Conservation (phyloP, 37 sponge, comb jelly and placozoan genomes). For the Tethya wilhelma region DNA sequence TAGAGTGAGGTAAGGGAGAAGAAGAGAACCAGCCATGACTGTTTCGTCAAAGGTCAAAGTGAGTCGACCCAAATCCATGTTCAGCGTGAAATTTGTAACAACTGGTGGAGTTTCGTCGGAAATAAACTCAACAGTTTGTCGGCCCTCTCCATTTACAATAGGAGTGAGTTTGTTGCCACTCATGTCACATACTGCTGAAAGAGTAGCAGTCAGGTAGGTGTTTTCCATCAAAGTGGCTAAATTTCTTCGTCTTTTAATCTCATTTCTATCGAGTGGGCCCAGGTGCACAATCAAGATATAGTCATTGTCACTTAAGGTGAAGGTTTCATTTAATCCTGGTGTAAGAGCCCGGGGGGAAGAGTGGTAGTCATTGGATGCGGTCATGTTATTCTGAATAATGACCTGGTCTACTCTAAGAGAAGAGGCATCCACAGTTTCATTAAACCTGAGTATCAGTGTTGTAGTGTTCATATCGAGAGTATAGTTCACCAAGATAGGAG, state of each 20-base stretch:
- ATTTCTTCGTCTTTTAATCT: slow-evolving; percentile 78
- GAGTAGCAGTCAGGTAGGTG: slow-evolving; percentile 47
- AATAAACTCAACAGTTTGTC: slow-evolving; percentile 36
- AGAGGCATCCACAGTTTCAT: slow-evolving; percentile 83
- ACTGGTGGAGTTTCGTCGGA: slow-evolving; percentile 75
- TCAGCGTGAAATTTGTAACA: slow-evolving; percentile 59
- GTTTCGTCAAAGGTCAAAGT: slow-evolving; percentile 90
- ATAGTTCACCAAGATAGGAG: slow-evolving; percentile 72
- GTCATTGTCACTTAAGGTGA: slow-evolving; percentile 77
- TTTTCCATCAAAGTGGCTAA: slow-evolving; percentile 58
- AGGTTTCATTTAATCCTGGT: slow-evolving; percentile 51
- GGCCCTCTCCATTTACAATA: slow-evolving; percentile 68
- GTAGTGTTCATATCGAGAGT: slow-evolving; percentile 81
- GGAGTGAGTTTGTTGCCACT: slow-evolving; percentile 55
- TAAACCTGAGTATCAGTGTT: slow-evolving; percentile 78
- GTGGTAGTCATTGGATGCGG: slow-evolving; percentile 72
- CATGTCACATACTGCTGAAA: slow-evolving; percentile 76
- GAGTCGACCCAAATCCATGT: slow-evolving; percentile 76
- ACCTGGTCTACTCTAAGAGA: slow-evolving; percentile 73
- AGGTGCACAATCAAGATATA: slow-evolving; percentile 70
- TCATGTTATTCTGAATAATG: slow-evolving; percentile 57
- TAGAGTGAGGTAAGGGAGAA: slow-evolving; percentile 47
- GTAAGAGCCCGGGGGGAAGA: slow-evolving; percentile 74
- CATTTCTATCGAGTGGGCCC: slow-evolving; percentile 86
- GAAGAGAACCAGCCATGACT: slow-evolving; percentile 68